Evolutionary conservation across 2,113 vertebrate genomes (phyloP), one percentile per base, ranked within the genome.

Genomic region (Acanthisitta chloris): DNA sequence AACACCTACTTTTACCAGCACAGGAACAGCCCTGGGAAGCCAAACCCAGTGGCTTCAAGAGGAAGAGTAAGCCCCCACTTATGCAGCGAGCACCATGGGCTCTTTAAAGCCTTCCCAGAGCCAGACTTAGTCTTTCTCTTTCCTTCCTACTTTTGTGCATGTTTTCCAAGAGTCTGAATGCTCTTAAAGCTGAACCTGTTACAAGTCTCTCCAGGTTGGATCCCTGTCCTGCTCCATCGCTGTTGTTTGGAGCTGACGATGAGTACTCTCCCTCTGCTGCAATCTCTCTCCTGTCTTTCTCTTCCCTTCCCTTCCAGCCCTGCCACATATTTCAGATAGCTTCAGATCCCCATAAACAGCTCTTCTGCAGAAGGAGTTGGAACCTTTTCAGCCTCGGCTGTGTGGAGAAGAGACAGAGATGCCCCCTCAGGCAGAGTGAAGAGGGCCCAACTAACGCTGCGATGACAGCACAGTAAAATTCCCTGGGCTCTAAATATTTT

Each of bases 401-500:
- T 71, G 66, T 40, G 3, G 29, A 70, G 83, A 51, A 76, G 70
- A 96, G 77, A 57, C 57, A 69, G 65, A 82, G 86, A 71, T 92
- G 96, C 92, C 78, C 92, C 94, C 91, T 95, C 84, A 92, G 92
- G 86, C 95, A 80, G 82, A 91, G 73, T 36, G 76, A 85, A 96
- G 93, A 97, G 87, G 92, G 58, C 81, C 84, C 81, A 80, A 51
- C 51, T n/a, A 77, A 88, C 1, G 10, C 88, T 73, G 58, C 38
- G 96, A 97, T 96, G 97, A 96, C 94, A 97, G 97, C 95, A 59
- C 94, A 81, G 58, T 96, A 59, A 73, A 97, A 94, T 88, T 97
- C 96, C 85, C 69, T 45, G 83, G 76, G 91, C 94, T 66, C 95
- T 98, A 97, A 98, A 98, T 98, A 98, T 98, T 98, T 98, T 88